Conservation (phyloP, 2,888 invertebrate genomes). For the Cataglyphis cursor region DNA sequence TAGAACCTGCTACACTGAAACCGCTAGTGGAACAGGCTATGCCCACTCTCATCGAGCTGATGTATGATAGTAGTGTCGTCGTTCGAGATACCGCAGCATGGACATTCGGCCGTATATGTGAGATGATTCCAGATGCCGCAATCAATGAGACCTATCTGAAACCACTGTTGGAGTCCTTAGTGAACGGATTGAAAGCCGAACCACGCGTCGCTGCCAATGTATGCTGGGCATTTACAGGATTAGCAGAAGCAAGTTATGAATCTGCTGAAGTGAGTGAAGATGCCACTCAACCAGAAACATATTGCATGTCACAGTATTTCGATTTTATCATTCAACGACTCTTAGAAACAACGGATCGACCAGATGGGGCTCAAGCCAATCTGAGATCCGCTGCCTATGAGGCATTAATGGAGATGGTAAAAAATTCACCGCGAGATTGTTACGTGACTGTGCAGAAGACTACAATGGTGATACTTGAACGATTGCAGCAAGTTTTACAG, state of each 20-base stretch:
- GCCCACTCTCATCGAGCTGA: conserved; percentile 97
- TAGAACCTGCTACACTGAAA: conserved; percentile 95
- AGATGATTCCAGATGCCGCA: conserved; percentile 97
- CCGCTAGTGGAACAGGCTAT: conserved; percentile 98
- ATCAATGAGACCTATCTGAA: conserved; percentile 95
- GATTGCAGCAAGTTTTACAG: conserved; percentile 97
- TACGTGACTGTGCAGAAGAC: conserved; percentile 98
- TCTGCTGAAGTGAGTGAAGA: conserved; percentile 91
- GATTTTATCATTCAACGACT: conserved; percentile 97
- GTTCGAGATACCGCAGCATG: conserved; percentile 99
- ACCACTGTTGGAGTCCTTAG: conserved; percentile 93
- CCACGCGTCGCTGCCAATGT: conserved; percentile 99
- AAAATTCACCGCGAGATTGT: conserved; percentile 98
- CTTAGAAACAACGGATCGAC: conserved; percentile 97
- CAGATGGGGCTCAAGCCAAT: conserved; percentile 97
- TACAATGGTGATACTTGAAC: conserved; percentile 97
- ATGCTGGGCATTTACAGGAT: conserved; percentile 99
- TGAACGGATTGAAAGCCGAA: conserved; percentile 96
- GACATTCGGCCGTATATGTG: conserved; percentile 99
- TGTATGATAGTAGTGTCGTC: conserved; percentile 97
- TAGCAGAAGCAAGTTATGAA: conserved; percentile 99
- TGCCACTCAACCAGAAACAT: conserved; percentile 94
- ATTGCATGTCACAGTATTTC: conserved; percentile 97
- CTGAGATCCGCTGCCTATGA: conserved; percentile 99
- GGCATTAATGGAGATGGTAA: conserved; percentile 99